Evolutionary conservation across 2,113 vertebrate genomes (phyloP).

Genomic region (Aplodontia rufa): DNA sequence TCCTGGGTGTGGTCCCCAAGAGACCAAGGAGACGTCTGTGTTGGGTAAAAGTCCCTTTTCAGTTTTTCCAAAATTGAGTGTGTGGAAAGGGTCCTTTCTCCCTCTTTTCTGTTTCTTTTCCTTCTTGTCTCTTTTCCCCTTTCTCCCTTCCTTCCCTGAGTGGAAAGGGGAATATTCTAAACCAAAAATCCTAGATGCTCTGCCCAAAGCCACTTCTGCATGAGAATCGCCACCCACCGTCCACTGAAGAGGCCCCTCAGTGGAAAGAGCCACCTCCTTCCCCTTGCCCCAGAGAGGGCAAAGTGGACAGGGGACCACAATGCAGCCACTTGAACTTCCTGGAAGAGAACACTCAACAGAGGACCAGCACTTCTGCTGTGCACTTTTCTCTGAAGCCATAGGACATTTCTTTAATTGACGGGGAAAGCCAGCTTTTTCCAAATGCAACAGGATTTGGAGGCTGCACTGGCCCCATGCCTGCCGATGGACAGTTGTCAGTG

Average conservation of each 20-base stretch:
- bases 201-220: slow-evolving; percentile 71
- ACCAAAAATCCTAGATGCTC: slow-evolving; percentile 80
- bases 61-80: not conserved
- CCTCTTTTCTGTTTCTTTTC: not conserved
- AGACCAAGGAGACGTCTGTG: not conserved
- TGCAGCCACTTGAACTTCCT: not conserved
- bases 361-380: slow-evolving; percentile 64
- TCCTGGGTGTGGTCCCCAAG: slow-evolving; percentile 21
- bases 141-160: not conserved
- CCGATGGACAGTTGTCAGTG: not conserved
- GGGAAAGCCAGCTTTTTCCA: no score
- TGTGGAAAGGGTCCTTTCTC: not conserved
- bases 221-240: not conserved
- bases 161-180: slow-evolving; percentile 59
- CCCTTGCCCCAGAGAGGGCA: not conserved
- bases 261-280: accelerated
- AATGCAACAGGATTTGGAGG: no score
- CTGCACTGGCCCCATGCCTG: accelerated
- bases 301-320: not conserved
- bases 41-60: not conserved
- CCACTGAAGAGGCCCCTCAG: not conserved
- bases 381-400: slow-evolving; percentile 85
- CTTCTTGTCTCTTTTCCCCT: not conserved
- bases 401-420: slow-evolving; percentile 78
- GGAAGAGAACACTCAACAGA: not conserved